Evolutionary conservation across 2,797 vertebrate genomes (phyloP).

Genomic region (Acipenser ruthenus): DNA sequence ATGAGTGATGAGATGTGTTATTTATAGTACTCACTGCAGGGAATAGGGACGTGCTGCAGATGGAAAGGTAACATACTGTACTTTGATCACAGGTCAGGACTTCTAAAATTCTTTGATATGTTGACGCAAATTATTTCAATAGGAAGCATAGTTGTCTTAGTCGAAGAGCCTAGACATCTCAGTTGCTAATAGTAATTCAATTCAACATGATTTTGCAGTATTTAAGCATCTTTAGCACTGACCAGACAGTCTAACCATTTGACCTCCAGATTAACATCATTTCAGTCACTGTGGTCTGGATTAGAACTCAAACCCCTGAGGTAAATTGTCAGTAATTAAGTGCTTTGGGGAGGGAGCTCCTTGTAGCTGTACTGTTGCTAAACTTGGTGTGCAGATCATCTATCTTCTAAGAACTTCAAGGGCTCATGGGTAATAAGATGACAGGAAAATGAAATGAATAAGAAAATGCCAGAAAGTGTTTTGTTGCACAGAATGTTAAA

Average conservation of each 20-base stretch:
- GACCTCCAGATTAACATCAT: not conserved
- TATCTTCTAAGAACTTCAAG: not conserved
- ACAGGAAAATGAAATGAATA: not conserved
- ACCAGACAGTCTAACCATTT: not conserved
- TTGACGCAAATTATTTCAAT: too few species aligned
- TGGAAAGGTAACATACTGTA: too few species aligned
- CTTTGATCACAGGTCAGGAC: too few species aligned
- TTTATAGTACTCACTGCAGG: too few species aligned
- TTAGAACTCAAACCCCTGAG: not conserved
- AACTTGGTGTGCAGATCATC: not conserved
- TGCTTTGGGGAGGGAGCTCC: not conserved
- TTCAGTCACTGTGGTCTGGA: not conserved
- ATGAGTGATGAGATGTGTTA: too few species aligned
- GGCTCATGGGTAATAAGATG: not conserved
- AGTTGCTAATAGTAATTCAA: not conserved
- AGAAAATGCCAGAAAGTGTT: not conserved
- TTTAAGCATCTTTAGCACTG: not conserved
- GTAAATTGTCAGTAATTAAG: not conserved
- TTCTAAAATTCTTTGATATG: too few species aligned
- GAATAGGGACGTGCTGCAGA: too few species aligned
- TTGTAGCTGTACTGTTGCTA: not conserved
- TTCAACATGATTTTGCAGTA: not conserved
- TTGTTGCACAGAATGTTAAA: slow-evolving; percentile 4
- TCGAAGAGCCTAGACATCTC: not conserved
- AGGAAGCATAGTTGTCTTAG: too few species aligned